Base-by-base conservation (phyloP, 2,113 vertebrate genomes). In the Bos indicus region DNA sequence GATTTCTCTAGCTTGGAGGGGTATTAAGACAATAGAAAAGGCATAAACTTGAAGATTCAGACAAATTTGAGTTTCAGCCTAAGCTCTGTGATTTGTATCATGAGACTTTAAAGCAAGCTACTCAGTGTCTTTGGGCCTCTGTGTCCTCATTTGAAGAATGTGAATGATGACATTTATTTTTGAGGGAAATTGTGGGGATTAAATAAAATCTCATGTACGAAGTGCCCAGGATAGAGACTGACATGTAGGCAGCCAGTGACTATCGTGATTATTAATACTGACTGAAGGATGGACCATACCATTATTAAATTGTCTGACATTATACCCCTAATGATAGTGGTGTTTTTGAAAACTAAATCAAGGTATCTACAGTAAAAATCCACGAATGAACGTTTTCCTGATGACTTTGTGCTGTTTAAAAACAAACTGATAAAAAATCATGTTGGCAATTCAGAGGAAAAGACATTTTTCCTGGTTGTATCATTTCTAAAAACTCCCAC, bases 371-470 rank as follows among this genome's bases (percentile, higher is more conserved):
- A 1, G 78, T 36, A 57, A 95, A 48, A 90, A 36, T 11, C 15
- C 83, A 77, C 21, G 23, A 54, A 33, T n/a, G 52, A 59, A 33
- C 13, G 2, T 62, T 96, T 96, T 83, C 57, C 26, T 62, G 64
- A 43, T 33, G 36, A 80, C n/a, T 95, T 86, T 85, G 92, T 77
- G 52, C 36, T 81, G 48, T 94, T 93, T 90, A 71, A 92, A 94
- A 91, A 77, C 19, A 84, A 74, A 48, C 57, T 25, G 40, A 52
- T 15, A 93, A 40, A 71, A 85, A 92, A 78, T 95, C 95, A 97
- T 60, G 21, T 30, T 71, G 87, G 28, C 88, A 87, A 23, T 36
- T 67, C 13, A 87, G 59, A 94, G 87, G 62, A 93, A 98, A 90
- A 96, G 43, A 80, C 26, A 26, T 40, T 87, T 97, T 93, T 95